Percentiles rank a stretch among this genome's conserved stretches.
These are phyloP conservation scores for Ovibos moschatus DNA, from an alignment of 2,113 vertebrate species.

Conservation along the genomic window DNA sequence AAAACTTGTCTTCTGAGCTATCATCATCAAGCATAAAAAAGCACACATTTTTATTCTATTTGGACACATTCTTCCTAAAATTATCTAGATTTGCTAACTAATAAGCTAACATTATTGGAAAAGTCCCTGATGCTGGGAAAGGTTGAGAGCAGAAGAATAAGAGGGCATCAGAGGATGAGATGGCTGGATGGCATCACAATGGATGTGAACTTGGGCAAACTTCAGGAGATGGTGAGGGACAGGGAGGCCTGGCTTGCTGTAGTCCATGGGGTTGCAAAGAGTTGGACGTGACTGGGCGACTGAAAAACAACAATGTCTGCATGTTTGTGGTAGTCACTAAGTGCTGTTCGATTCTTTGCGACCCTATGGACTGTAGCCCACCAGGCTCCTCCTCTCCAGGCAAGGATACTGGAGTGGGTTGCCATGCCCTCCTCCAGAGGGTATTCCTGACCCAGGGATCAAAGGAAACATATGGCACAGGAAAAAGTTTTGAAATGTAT, in stretches of 20 bases:
- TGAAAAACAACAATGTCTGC: background rate
- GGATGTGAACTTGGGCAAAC: background rate
- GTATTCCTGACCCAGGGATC: background rate
- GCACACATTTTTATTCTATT: background rate
- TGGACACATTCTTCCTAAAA: background rate
- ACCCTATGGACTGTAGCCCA: background rate
- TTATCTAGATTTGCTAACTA: background rate
- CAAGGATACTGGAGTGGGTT: background rate
- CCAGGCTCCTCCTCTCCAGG: background rate
- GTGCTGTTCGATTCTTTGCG: background rate
- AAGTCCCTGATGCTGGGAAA: background rate
- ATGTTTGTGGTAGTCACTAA: background rate
- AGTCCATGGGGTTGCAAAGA: background rate
- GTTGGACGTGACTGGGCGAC: rapidly evolving
- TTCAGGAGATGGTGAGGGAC: background rate
- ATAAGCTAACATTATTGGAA: background rate
- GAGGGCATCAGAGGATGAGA: background rate
- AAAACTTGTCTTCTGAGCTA: background rate
- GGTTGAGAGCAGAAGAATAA: background rate
- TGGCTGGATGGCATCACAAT: background rate
- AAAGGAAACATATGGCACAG: background rate
- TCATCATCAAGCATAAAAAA: background rate
- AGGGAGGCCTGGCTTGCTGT: background rate
- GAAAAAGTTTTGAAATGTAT: background rate
- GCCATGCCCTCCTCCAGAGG: background rate